These are phyloP conservation scores for Gastrophysa polygoni DNA, from an alignment of 2,888 invertebrate genomes.

Conservation along the genomic window DNA sequence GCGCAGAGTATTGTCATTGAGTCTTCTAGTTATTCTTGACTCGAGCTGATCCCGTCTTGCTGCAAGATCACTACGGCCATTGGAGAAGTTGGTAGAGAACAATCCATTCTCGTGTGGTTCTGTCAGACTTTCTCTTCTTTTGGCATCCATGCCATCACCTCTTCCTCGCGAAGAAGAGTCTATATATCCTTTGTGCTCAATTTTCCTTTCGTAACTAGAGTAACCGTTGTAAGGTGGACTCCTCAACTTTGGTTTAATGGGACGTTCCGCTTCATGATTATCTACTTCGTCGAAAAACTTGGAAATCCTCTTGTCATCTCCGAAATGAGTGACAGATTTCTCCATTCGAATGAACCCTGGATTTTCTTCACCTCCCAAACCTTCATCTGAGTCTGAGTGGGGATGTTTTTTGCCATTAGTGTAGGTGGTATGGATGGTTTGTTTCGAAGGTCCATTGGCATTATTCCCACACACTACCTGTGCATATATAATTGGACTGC, in stretches of 20 bases:
- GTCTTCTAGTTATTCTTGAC: conserved; percentile 71
- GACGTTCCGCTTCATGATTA: conserved; percentile 58
- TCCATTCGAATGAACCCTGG: conserved; percentile 52
- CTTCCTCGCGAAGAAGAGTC: conserved; percentile 64
- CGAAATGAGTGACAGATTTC: conserved; percentile 55
- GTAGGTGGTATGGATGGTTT: conserved; percentile 63
- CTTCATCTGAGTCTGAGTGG: conserved; percentile 80
- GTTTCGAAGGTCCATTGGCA: conserved; percentile 51
- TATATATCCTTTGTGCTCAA: conserved; percentile 55
- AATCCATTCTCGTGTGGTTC: conserved; percentile 48
- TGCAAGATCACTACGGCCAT: conserved; percentile 66
- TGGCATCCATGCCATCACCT: conserved; percentile 71
- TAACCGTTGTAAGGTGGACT: conserved; percentile 61
- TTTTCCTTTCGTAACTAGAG: conserved; percentile 61
- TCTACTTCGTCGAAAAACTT: conserved; percentile 52
- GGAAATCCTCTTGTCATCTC: conserved; percentile 52
- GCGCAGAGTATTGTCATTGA: conserved; percentile 54
- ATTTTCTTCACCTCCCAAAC: conserved; percentile 73
- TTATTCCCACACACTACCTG: conserved; percentile 68
- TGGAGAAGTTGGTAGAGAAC: conserved; percentile 37
- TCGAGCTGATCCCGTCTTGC: conserved; percentile 76
- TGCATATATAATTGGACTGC: conserved; percentile 73
- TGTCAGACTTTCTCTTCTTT: conserved; percentile 61
- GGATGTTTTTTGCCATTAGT: conserved; percentile 58
- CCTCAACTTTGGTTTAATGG: conserved; percentile 68